phyloP scores from a whole-genome alignment of 2,113 vertebrate species.

The Colius striatus region DNA sequence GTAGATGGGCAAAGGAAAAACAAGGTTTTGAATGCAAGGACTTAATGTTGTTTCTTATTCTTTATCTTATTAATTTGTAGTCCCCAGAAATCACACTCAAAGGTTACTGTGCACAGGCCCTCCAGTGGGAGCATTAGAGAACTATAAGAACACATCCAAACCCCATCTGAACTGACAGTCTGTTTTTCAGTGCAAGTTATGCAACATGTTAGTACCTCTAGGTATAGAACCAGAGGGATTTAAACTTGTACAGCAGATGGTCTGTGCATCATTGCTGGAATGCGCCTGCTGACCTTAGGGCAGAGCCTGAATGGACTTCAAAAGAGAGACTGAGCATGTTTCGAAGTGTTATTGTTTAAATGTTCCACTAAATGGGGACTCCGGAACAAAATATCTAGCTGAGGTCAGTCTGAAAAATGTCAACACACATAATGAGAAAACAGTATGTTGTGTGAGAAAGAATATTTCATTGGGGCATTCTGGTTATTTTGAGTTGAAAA shows the following conservation, averaged over 20 bases:
- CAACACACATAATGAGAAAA: slow-evolving; percentile 65
- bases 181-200: slow-evolving; percentile 61
- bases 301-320: slow-evolving; percentile 72
- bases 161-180: slow-evolving; percentile 4
- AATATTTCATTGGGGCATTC: slow-evolving; percentile 43
- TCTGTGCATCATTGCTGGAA: slow-evolving; percentile 64
- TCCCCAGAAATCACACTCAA: not conserved
- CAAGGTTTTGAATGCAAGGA: not conserved
- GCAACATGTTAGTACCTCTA: slow-evolving; percentile 59
- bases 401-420: slow-evolving; percentile 69
- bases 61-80: slow-evolving; percentile 16
- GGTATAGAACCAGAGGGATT: slow-evolving; percentile 65
- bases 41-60: not conserved
- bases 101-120: slow-evolving; percentile 14
- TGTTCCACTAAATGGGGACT: slow-evolving; percentile 72
- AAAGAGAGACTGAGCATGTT: slow-evolving; percentile 66
- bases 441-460: slow-evolving; percentile 50
- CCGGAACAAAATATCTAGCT: slow-evolving; percentile 71
- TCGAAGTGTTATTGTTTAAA: slow-evolving; percentile 73
- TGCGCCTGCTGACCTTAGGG: slow-evolving; percentile 63
- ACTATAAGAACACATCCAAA: slow-evolving; percentile 51
- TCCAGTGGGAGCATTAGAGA: slow-evolving; percentile 38
- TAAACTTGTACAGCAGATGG: slow-evolving; percentile 67
- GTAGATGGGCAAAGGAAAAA: not conserved
- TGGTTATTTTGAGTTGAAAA: not conserved